These are phyloP conservation scores for Cremastobaeus sp. DNA, from an alignment of 2,888 invertebrate species.

Conservation along the genomic window DNA sequence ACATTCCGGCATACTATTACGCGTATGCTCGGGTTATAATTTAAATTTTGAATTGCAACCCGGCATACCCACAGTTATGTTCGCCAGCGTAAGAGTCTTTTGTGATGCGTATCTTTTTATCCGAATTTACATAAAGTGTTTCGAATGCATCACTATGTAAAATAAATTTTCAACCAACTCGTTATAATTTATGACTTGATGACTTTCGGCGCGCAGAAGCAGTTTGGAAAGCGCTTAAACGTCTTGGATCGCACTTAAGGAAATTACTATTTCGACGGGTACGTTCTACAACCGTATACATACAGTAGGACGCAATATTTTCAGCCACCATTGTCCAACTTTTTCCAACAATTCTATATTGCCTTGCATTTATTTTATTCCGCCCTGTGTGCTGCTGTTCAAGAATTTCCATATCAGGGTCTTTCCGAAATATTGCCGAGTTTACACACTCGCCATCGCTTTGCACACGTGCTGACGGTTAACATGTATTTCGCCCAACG, in stretches of 20 bases:
- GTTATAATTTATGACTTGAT: conserved; percentile 28
- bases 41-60: conserved; percentile 59
- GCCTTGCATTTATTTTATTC: conserved; percentile 32
- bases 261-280: too few species aligned
- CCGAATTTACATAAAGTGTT: conserved; percentile 35
- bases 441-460: conserved; percentile 14
- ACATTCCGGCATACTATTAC: conserved; percentile 60
- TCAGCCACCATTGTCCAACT: conserved; percentile 16
- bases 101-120: conserved; percentile 37
- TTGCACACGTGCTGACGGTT: conserved; percentile 15
- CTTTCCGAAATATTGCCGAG: conserved; percentile 24
- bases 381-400: conserved; percentile 14
- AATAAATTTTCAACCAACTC: conserved; percentile 37
- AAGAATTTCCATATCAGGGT: conserved; percentile 37
- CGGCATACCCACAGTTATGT: conserved; percentile 36
- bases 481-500: conserved; percentile 24
- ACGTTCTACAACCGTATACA: too few species aligned
- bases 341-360: conserved; percentile 13
- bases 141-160: conserved; percentile 16
- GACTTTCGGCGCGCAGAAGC: conserved; percentile 16
- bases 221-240: conserved; percentile 15
- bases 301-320: conserved; percentile 5
- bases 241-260: too few species aligned
- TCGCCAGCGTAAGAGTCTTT: conserved; percentile 41
- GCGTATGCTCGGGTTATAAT: conserved; percentile 60